Conservation (phyloP, 2,888 invertebrate genomes). For the Trimorus sp. region DNA sequence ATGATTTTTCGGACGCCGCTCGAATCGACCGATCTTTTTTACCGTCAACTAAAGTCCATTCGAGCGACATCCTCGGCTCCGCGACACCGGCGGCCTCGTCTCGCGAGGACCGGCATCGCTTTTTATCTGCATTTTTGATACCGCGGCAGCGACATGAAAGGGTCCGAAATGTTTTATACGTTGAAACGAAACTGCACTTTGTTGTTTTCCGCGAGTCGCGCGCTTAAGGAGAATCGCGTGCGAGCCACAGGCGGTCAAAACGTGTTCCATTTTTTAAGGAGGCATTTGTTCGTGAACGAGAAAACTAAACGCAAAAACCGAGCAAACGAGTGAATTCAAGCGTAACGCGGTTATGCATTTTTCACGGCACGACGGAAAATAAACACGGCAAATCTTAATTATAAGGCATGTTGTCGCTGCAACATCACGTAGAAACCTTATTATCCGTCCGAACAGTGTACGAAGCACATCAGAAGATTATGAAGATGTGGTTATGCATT, state of each 20-base stretch:
- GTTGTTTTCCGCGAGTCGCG: conserved; percentile 30
- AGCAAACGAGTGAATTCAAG: too few relatives aligned
- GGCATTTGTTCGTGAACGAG: conserved; percentile 29
- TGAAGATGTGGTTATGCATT: background rate
- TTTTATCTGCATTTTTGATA: conserved; percentile 40
- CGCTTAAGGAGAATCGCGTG: conserved; percentile 27
- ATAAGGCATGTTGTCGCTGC: conserved; percentile 13
- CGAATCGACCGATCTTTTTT: conserved; percentile 24
- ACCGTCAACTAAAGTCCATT: conserved; percentile 27
- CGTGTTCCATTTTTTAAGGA: conserved; percentile 44
- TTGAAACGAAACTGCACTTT: conserved; percentile 46
- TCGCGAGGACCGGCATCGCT: conserved; percentile 19
- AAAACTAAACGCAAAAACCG: background rate
- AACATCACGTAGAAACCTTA: conserved; percentile 42
- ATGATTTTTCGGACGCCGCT: conserved; percentile 9
- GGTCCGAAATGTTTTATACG: conserved; percentile 43
- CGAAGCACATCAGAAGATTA: conserved; percentile 38
- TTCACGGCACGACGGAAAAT: conserved; percentile 44
- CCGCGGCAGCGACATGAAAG: conserved; percentile 46
- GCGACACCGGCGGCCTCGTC: conserved; percentile 16
- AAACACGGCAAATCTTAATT: conserved; percentile 25
- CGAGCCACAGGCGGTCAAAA: conserved; percentile 43
- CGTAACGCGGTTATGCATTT: conserved; percentile 32
- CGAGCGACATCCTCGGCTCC: conserved; percentile 27
- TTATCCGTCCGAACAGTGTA: conserved; percentile 58